These are phyloP conservation scores for Speoplatyrhinus poulsoni DNA, from an alignment of 2,113 vertebrate species.

Conservation along the genomic window DNA sequence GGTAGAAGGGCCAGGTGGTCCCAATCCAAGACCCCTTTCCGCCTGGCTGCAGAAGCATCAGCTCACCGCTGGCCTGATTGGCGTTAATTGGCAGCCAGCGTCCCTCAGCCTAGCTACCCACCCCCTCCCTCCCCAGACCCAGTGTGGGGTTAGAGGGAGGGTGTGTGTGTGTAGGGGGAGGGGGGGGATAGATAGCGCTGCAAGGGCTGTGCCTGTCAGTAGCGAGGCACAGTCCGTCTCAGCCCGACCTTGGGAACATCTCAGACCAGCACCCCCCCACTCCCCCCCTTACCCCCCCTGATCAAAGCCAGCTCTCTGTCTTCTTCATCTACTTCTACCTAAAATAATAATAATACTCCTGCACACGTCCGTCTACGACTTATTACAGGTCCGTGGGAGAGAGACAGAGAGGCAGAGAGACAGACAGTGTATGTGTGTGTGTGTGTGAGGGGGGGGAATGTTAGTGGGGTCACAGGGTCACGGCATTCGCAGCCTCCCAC, in stretches of 20 bases:
- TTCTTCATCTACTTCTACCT: no score
- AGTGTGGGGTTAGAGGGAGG: not conserved
- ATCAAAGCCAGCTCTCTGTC: no score
- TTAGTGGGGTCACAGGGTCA: conserved; percentile 68
- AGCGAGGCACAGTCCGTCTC: conserved; percentile 4
- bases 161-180: conserved; percentile 7
- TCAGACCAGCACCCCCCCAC: conserved; percentile 21
- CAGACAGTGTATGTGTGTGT: no score
- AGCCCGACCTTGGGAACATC: conserved; percentile 45
- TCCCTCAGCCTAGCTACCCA: not conserved
- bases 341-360: no score
- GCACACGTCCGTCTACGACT: no score
- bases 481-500: conserved; percentile 69
- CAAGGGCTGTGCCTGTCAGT: conserved; percentile 19
- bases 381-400: no score
- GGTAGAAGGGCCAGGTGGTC: conserved; percentile 62
- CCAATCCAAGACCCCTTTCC: conserved; percentile 53
- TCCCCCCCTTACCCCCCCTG: no score
- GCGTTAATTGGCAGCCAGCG: conserved; percentile 67
- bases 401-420: no score
- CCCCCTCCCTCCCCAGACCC: not conserved
- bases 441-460: not conserved
- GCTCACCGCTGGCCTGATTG: conserved; percentile 60
- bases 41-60: conserved; percentile 42
- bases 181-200: not conserved